Percentiles rank a stretch among this genome's conserved stretches.
Conservation (phyloP, 2,888 invertebrate genomes). For the Myopa testacea region DNA sequence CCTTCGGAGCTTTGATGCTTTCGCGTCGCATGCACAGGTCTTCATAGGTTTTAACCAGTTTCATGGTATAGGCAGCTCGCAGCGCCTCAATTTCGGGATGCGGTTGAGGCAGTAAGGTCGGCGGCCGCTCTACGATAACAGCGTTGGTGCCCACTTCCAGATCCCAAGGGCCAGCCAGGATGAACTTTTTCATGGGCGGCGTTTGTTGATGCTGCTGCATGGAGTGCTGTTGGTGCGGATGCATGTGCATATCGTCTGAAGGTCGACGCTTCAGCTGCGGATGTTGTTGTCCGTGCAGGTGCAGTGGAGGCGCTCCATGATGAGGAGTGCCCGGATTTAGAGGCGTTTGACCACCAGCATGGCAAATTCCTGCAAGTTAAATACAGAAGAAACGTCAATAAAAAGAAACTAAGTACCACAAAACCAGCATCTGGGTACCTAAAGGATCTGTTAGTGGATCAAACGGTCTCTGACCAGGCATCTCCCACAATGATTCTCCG, state of each 20-base stretch:
- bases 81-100: slow-evolving; percentile 95
- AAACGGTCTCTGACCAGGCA: slow-evolving; percentile 84
- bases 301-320: slow-evolving; percentile 49
- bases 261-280: slow-evolving; percentile 64
- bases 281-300: slow-evolving; percentile 54
- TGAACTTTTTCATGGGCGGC: slow-evolving; percentile 86
- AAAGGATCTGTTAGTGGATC: slow-evolving; percentile 94
- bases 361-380: slow-evolving; percentile 55
- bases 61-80: slow-evolving; percentile 83
- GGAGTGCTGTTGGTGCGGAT: slow-evolving; percentile 54
- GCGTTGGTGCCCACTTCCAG: slow-evolving; percentile 93
- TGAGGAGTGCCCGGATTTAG: slow-evolving; percentile 64
- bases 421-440: slow-evolving; percentile 60
- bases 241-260: slow-evolving; percentile 66
- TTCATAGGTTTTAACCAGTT: slow-evolving; percentile 90
- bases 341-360: slow-evolving; percentile 58
- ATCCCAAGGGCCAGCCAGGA: slow-evolving; percentile 94
- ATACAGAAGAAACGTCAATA: neutral
- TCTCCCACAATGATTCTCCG: slow-evolving; percentile 97
- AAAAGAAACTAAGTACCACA: neutral
- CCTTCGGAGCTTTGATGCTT: slow-evolving; percentile 94
- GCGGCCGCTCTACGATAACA: slow-evolving; percentile 82
- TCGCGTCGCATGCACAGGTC: slow-evolving; percentile 94
- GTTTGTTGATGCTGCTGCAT: slow-evolving; percentile 67
- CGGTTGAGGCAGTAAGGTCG: slow-evolving; percentile 87